Conservation (phyloP, 2,113 vertebrate genomes). For the Myanophis thanlyinensis region DNA sequence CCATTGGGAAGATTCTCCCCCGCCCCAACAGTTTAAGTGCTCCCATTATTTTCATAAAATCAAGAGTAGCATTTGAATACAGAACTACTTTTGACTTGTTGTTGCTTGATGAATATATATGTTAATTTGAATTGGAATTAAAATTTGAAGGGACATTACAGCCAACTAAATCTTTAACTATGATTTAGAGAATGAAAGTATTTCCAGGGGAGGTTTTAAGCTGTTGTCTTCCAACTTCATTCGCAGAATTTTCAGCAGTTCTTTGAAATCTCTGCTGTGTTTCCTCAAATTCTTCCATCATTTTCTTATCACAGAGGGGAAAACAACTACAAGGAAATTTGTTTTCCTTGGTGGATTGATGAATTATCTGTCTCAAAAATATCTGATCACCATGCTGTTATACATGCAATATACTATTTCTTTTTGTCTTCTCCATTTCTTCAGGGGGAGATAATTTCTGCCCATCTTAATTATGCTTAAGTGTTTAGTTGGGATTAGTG, state of each 20-base stretch:
- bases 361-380: background rate
- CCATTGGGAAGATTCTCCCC: background rate
- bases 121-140: background rate
- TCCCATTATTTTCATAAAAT: conserved; percentile 20
- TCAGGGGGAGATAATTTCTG: background rate
- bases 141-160: background rate
- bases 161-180: background rate
- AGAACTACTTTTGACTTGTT: background rate
- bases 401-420: background rate
- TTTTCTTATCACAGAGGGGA: background rate
- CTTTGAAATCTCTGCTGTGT: background rate
- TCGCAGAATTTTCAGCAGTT: background rate
- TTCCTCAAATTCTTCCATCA: background rate
- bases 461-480: background rate
- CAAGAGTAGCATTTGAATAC: conserved; percentile 10
- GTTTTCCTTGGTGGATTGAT: background rate
- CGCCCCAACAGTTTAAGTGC: background rate
- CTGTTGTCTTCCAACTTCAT: background rate
- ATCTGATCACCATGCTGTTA: background rate
- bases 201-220: background rate
- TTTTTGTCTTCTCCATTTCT: background rate
- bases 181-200: background rate
- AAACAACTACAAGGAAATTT: background rate
- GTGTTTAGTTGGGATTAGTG: background rate
- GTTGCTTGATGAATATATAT: conserved; percentile 24